These are phyloP conservation scores for Phenganax subtilis DNA, from an alignment of 92 coral and sea anemone species.

Conservation along the genomic window DNA sequence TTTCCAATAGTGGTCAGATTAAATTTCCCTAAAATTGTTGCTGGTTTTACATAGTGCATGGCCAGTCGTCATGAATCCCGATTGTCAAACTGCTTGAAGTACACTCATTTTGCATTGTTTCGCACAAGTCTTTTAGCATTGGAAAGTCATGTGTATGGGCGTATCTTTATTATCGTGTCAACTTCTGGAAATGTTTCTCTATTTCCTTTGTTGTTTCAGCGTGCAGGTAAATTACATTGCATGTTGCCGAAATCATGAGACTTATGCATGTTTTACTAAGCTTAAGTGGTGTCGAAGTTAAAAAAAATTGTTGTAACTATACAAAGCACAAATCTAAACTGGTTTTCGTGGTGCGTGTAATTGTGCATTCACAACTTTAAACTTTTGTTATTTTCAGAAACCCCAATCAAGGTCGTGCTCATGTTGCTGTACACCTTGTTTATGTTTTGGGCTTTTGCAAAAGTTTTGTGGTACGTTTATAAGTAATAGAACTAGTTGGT, in stretches of 20 bases:
- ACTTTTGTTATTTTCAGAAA: conserved; percentile 55
- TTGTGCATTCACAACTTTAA: background rate
- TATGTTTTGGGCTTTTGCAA: conserved; percentile 77
- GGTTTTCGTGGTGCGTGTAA: background rate
- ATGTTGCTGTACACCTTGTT: conserved; percentile 88
- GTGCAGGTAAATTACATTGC: conserved; percentile 58
- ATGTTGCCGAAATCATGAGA: background rate
- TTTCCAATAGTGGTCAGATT: too few species aligned
- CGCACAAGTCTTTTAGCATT: conserved; percentile 66
- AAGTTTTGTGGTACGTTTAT: conserved; percentile 69
- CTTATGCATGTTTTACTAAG: too few species aligned
- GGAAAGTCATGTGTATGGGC: conserved; percentile 62
- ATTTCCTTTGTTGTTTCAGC: conserved; percentile 86
- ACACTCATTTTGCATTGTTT: background rate
- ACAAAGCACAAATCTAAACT: too few species aligned
- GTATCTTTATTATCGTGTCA: conserved; percentile 73
- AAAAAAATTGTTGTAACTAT: background rate
- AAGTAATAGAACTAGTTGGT: background rate
- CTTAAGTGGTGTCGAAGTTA: too few species aligned
- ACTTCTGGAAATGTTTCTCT: conserved; percentile 88
- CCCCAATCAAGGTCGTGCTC: conserved; percentile 79
- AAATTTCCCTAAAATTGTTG: too few species aligned
- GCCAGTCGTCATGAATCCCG: too few species aligned
- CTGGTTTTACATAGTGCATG: too few species aligned
- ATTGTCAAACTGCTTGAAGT: background rate